Evolutionary conservation across 2,797 vertebrate genomes (phyloP), one percentile per base, ranked within the genome.

Genomic region (Spatula clypeata): DNA sequence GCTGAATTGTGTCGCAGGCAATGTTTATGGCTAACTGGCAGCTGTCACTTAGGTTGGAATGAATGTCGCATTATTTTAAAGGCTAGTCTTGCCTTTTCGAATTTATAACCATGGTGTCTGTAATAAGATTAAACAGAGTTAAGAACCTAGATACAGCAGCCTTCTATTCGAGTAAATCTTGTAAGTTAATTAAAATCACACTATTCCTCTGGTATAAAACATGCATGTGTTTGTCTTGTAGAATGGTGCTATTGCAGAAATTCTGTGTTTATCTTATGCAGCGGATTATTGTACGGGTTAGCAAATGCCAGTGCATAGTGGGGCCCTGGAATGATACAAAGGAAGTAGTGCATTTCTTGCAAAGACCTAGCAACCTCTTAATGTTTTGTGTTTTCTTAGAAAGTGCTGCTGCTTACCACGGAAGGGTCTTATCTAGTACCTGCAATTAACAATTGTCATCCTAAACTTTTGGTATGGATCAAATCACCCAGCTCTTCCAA

Each of bases 81-180:
- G 70, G 55, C 8, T 36, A 40, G 32, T 74, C 49, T 69, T 93
- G 24, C 54, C 18, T 84, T 80, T 87, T 62, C 58, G 88, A 81
- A 86, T 72, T 67, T 86, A 82, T 90, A 66, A 71, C 42, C 11
- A 3, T 29, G 29, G 31, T 60, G 24, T 72, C 66, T 27, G 16
- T 75, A 84, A 42, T 61, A 72, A 70, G 69, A 61, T 92, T 76
- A 96, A 70, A 67, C 2, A n/a, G 64, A 66, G 57, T 84, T 85
- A 91, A 93, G 61, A 81, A 71, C 65, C 58, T 88, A 65, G 79
- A 42, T 79, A 65, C 42, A 91, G 60, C 42, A 94, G 44, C 66
- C 38, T 93, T 72, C 55, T 87, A 34, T 65, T 87, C 13, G 55
- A 86, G 60, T 65, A 45, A 79, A 83, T 92, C 84, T 73, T 2